Conservation (phyloP, 30 jellyfish, hydroid and myxozoan species). For the Cassiopea andromeda region DNA sequence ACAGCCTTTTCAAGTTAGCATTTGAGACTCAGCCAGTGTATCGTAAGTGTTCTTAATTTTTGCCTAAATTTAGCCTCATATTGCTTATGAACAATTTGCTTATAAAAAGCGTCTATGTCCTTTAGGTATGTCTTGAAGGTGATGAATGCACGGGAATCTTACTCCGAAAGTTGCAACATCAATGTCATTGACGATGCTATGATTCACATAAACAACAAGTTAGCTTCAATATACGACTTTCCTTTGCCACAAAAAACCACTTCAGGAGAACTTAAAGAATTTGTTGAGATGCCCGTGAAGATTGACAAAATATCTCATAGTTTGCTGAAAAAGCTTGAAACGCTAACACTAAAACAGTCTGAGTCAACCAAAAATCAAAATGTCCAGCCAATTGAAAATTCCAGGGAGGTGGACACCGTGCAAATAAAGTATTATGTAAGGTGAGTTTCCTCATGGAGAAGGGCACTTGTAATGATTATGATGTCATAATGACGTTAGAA, state of each 20-base stretch:
- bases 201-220: neutral
- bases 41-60: too few relatives aligned
- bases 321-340: neutral
- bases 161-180: neutral
- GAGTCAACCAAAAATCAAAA: neutral
- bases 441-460: neutral
- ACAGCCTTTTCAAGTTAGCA: too few relatives aligned
- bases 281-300: constrained; percentile 1
- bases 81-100: neutral
- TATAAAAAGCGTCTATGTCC: neutral
- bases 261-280: neutral
- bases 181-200: constrained; percentile 30
- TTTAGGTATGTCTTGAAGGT: constrained; percentile 13
- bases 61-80: too few relatives aligned
- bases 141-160: constrained; percentile 18
- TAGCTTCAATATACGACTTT: neutral
- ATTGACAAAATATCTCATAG: neutral
- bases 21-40: too few relatives aligned
- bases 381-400: neutral
- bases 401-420: neutral
- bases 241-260: constrained; percentile 12
- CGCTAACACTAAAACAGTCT: neutral
- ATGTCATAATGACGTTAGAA: too few relatives aligned
- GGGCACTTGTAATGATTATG: too few relatives aligned
- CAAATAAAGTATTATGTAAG: constrained; percentile 21